These are phyloP conservation scores for Pachypeltis micranthus DNA, from an alignment of 1,140 invertebrate genomes.

Conservation along the genomic window DNA sequence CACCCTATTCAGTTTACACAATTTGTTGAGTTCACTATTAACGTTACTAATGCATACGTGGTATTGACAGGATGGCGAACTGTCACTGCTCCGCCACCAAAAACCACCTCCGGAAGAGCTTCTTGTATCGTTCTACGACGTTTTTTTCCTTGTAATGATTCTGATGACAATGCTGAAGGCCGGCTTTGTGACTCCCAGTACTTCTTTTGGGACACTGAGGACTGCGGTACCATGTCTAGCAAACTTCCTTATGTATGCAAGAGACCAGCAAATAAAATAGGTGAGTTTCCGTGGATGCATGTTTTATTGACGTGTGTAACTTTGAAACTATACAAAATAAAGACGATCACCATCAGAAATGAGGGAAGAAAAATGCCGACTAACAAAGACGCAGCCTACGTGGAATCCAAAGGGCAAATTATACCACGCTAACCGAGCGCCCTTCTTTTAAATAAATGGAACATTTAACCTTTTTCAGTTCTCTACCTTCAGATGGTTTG, in stretches of 20 bases:
- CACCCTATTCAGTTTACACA: not conserved
- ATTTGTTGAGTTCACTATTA: not conserved
- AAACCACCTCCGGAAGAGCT: constrained; percentile 20
- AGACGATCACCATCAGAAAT: too few species aligned
- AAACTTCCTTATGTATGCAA: constrained; percentile 41
- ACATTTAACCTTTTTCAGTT: too few species aligned
- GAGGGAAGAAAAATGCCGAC: too few species aligned
- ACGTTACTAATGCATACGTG: not conserved
- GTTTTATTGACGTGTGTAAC: too few species aligned
- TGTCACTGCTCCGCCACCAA: constrained; percentile 28
- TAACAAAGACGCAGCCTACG: too few species aligned
- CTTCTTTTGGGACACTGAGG: constrained; percentile 42
- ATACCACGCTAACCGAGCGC: too few species aligned
- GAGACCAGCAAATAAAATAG: constrained; percentile 39
- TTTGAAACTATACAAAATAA: too few species aligned
- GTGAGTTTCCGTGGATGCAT: too few species aligned
- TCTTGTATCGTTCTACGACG: constrained; percentile 37
- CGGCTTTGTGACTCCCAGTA: constrained; percentile 37
- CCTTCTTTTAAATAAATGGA: too few species aligned
- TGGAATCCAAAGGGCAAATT: too few species aligned
- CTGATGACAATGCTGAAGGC: constrained; percentile 1
- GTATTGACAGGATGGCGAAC: constrained; percentile 33
- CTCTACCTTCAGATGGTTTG: too few species aligned
- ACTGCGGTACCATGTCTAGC: constrained; percentile 36
- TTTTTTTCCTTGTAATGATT: constrained; percentile 35